Base-by-base conservation (phyloP, 2,113 vertebrate species). In the Clinocottus analis region DNA sequence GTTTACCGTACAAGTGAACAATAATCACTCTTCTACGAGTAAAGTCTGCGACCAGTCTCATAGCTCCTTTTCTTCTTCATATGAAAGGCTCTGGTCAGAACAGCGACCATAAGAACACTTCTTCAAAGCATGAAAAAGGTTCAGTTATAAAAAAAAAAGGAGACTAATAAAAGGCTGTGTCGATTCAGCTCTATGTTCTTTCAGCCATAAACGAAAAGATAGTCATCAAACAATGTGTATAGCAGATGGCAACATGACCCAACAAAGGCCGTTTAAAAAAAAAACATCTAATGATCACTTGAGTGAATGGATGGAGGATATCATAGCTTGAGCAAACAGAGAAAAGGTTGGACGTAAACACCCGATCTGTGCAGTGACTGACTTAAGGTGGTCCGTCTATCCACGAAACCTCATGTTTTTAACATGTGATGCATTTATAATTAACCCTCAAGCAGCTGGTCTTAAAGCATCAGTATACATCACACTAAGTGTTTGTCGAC, bases 181-280 rank as follows among this genome's bases (percentile, higher is more conserved):
- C 14, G 19, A n/a, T 23, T 53, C 11, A 25, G n/a, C 11, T 23
- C 33, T 19, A 17, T 33, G n/a, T 27, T 17, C 5, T 11, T 25
- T 2, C 13, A 58, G 29, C 31, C 16, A 47, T 60, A 14, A 14
- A 60, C 59, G 11, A 67, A 35, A 25, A 21, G 29, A 33, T 13
- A 10, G 29, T 23, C 19, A 49, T 74, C 31, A 43, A 65, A 23
- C 25, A 53, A 7, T 23, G 17, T 53, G 43, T 23, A 31, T 31
- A 16, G 3, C 70, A 67, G 63, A 65, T 31, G 71, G 21, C 41
- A 41, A 31, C 19, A 53, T 21, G 21, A 75, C 19, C 41, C 31
- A 80, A 60, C 41, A 49, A 49, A 63, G 14, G 39, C 14, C 0
- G 11, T 21, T 45, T 76, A 67, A 19, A 55, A 47, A 55, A 47